Conservation (phyloP, 1,140 invertebrate species). For the Cyclina sinensis region DNA sequence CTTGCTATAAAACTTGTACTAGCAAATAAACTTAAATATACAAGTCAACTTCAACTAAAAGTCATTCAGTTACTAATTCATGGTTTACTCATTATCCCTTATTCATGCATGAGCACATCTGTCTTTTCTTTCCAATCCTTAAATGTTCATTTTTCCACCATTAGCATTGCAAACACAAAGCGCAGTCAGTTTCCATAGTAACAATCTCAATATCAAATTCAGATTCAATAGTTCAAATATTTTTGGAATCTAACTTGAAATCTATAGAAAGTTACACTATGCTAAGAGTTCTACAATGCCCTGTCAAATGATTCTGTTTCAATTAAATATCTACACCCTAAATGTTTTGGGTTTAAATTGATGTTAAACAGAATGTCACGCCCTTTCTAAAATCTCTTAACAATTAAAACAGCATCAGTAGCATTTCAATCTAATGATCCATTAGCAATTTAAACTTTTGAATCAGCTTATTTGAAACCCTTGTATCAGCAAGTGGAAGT, state of each 20-base stretch:
- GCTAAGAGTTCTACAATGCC: no score
- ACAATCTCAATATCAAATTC: slow-evolving; percentile 9
- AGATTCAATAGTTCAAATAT: neutral
- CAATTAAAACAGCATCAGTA: neutral
- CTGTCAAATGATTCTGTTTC: neutral
- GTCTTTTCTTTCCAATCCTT: slow-evolving; percentile 16
- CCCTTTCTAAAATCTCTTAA: neutral
- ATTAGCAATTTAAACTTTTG: no score
- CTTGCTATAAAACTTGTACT: no score
- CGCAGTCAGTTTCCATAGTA: slow-evolving; percentile 12
- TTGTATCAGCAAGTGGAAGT: no score
- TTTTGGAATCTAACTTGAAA: neutral
- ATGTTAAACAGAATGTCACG: neutral
- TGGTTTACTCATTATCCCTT: neutral
- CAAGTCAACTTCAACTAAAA: neutral
- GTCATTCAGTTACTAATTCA: neutral
- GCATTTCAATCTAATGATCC: neutral
- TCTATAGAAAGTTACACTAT: no score
- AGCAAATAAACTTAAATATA: neutral
- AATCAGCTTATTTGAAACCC: no score
- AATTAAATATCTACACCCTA: neutral
- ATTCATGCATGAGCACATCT: slow-evolving; percentile 39
- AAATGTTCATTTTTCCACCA: slow-evolving; percentile 4
- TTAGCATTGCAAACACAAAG: slow-evolving; percentile 14
- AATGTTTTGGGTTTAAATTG: neutral